A percentile compares a stretch with the other conserved stretches of the same genome.
These are phyloP conservation scores for Crocuta crocuta DNA, from an alignment of 2,113 vertebrate genomes.

Conservation along the genomic window DNA sequence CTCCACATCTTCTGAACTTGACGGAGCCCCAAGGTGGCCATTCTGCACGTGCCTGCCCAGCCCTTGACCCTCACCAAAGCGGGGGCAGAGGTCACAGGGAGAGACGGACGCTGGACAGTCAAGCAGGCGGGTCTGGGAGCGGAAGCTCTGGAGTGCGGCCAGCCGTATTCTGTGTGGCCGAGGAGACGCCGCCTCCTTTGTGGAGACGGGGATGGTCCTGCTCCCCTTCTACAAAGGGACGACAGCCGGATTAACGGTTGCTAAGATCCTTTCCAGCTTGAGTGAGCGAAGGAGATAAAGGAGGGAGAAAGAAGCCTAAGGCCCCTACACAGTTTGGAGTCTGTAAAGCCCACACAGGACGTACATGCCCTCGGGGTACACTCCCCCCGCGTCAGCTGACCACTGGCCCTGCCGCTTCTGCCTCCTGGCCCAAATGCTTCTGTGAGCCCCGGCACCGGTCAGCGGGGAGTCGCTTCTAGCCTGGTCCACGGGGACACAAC, in stretches of 20 bases:
- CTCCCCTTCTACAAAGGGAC: background rate
- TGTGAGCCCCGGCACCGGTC: background rate
- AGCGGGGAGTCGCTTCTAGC: background rate
- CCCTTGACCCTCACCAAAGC: background rate
- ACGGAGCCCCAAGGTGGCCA: rapidly evolving
- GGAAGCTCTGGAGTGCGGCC: background rate
- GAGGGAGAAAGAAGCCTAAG: background rate
- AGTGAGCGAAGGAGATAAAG: background rate
- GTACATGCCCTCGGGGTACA: rapidly evolving
- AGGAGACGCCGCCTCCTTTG: rapidly evolving
- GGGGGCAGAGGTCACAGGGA: background rate
- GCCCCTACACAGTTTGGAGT: background rate
- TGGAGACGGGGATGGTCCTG: background rate
- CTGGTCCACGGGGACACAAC: background rate
- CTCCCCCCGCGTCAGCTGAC: rapidly evolving
- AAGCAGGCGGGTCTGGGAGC: rapidly evolving
- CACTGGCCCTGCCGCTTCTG: background rate
- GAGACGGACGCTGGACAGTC: no score
- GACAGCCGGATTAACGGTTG: background rate
- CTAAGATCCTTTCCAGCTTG: background rate
- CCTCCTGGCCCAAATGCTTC: background rate
- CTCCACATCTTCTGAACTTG: background rate
- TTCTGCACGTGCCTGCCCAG: background rate
- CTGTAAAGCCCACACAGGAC: rapidly evolving
- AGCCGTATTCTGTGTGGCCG: rapidly evolving